phyloP scores from a whole-genome alignment of 2,888 invertebrate species.

The Aphodius sticticus region DNA sequence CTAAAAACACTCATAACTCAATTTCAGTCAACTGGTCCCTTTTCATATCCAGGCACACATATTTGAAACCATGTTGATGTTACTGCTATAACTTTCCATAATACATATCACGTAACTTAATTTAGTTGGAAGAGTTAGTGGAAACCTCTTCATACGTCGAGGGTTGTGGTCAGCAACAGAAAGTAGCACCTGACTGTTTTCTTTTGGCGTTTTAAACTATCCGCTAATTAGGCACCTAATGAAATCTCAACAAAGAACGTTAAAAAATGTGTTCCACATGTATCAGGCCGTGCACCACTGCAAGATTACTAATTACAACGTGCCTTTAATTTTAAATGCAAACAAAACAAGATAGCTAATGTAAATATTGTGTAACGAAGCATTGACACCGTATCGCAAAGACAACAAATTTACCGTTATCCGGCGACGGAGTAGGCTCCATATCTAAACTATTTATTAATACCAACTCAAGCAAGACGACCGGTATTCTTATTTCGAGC shows the following conservation, averaged over 20 bases:
- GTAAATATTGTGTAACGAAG: neutral
- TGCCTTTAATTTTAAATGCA: neutral
- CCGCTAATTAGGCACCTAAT: too few relatives aligned
- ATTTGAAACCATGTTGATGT: too few relatives aligned
- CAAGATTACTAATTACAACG: neutral
- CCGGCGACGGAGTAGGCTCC: neutral
- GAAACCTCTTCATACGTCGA: too few relatives aligned
- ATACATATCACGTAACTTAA: too few relatives aligned
- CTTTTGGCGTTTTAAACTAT: too few relatives aligned
- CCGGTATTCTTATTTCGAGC: neutral
- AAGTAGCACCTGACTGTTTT: neutral
- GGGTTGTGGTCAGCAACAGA: neutral
- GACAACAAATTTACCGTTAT: neutral
- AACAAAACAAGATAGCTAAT: neutral
- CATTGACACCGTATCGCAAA: neutral
- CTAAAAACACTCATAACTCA: too few relatives aligned
- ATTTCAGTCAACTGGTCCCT: too few relatives aligned
- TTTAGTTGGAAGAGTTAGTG: too few relatives aligned
- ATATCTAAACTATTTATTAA: neutral
- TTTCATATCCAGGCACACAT: too few relatives aligned
- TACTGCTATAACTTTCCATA: too few relatives aligned
- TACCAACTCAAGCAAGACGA: constrained; percentile 4
- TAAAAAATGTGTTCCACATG: neutral
- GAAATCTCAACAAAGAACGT: neutral
- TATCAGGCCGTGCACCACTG: neutral